Conservation (phyloP, 2,888 invertebrate genomes). For the Zonitis immaculata region DNA sequence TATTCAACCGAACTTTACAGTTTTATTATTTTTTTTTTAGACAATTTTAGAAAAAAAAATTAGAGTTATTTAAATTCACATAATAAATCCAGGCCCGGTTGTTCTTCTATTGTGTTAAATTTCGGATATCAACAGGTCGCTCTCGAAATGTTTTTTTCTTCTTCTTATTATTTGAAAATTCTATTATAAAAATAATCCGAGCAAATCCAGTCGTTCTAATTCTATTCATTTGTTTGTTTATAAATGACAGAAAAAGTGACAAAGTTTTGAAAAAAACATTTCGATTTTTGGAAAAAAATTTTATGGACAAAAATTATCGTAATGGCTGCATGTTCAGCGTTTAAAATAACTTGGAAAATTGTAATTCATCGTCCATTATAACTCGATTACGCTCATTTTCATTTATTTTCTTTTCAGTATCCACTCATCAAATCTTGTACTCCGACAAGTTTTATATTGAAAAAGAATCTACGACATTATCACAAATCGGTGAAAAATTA, state of each 20-base stretch:
- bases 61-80: no score
- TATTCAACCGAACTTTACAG: no score
- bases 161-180: no score
- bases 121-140: no score
- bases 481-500: neutral
- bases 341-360: conserved; percentile 14
- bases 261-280: neutral
- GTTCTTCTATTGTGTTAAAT: no score
- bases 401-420: neutral
- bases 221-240: conserved; percentile 2
- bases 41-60: no score
- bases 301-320: conserved; percentile 12
- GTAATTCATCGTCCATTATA: conserved; percentile 1
- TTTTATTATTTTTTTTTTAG: no score
- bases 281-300: neutral
- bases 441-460: neutral
- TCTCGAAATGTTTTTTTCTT: no score
- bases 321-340: conserved; percentile 14
- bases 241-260: neutral
- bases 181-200: no score
- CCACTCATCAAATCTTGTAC: neutral
- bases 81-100: no score
- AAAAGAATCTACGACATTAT: neutral
- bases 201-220: neutral
- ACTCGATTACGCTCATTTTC: neutral